Evolutionary conservation across 2,797 vertebrate species (phyloP).

Genomic region (Gymnodraco acuticeps): DNA sequence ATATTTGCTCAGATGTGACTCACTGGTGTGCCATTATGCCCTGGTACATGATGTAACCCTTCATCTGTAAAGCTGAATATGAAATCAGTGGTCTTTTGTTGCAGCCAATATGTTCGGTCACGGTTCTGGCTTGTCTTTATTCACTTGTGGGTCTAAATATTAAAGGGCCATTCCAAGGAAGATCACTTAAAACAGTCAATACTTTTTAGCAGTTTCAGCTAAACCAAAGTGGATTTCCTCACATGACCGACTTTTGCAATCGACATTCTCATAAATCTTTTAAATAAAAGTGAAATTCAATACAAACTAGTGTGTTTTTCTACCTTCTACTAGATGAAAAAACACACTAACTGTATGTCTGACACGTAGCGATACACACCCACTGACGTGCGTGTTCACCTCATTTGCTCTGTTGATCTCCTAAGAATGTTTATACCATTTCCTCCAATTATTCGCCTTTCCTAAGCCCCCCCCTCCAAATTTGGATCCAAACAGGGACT

Average conservation of each 20-base stretch:
- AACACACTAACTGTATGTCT: constrained; percentile 1
- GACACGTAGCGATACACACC: background rate
- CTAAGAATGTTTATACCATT: constrained; percentile 41
- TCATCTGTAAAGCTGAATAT: constrained; percentile 57
- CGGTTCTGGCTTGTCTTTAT: constrained; percentile 51
- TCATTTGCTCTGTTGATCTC: constrained; percentile 34
- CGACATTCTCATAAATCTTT: constrained; percentile 28
- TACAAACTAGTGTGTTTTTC: background rate
- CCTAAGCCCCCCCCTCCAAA: background rate
- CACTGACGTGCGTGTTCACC: constrained; percentile 22
- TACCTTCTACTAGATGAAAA: background rate
- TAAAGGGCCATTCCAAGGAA: constrained; percentile 34
- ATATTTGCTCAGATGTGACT: constrained; percentile 56
- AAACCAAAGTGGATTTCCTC: constrained; percentile 40
- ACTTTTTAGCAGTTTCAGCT: constrained; percentile 33
- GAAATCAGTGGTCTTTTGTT: constrained; percentile 65
- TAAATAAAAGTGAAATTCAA: constrained; percentile 26
- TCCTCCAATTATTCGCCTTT: constrained; percentile 16
- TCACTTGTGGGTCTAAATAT: constrained; percentile 41
- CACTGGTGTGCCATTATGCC: constrained; percentile 52
- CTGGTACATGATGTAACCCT: constrained; percentile 53
- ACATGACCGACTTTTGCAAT: constrained; percentile 35
- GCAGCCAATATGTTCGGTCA: constrained; percentile 52
- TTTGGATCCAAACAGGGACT: constrained; percentile 61
- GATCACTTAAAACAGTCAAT: constrained; percentile 45